Evolutionary conservation across 2,113 vertebrate genomes (phyloP).

Genomic region (Orycteropus afer): DNA sequence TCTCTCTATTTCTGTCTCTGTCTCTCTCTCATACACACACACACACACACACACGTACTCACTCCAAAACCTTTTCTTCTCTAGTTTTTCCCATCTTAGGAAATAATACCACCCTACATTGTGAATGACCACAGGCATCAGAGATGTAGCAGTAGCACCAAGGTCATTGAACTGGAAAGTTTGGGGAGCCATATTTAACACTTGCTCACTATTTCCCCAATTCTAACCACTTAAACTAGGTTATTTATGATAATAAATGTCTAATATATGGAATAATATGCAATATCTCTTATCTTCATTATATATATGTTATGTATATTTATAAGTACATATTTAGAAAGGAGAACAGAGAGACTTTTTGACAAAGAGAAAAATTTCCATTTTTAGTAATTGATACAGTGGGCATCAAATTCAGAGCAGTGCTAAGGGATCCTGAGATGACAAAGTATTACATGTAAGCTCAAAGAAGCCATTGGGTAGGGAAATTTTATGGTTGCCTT

Average conservation of each 20-base stretch:
- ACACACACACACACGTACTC: not conserved
- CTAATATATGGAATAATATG: constrained; percentile 84
- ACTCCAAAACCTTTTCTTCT: not conserved
- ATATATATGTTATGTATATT: not conserved
- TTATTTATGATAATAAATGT: not conserved
- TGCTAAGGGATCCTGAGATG: constrained; percentile 71
- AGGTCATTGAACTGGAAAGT: not conserved
- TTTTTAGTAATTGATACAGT: constrained; percentile 86
- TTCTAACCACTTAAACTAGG: not conserved
- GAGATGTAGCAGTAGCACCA: not conserved
- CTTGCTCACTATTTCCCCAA: not conserved
- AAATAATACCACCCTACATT: not conserved
- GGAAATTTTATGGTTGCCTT: not conserved
- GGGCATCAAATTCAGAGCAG: constrained; percentile 90
- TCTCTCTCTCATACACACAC: not conserved
- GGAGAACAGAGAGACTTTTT: constrained; percentile 88
- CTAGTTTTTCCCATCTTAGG: not conserved
- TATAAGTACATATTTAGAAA: constrained; percentile 86
- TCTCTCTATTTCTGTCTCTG: not conserved
- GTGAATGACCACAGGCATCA: not conserved
- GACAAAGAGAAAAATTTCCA: constrained; percentile 84
- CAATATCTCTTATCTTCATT: constrained; percentile 75
- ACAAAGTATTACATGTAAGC: constrained; percentile 81
- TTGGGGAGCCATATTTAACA: not conserved
- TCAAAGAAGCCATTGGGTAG: not conserved